Evolutionary conservation across 2,113 vertebrate genomes (phyloP).

Genomic region (Pteronura brasiliensis): DNA sequence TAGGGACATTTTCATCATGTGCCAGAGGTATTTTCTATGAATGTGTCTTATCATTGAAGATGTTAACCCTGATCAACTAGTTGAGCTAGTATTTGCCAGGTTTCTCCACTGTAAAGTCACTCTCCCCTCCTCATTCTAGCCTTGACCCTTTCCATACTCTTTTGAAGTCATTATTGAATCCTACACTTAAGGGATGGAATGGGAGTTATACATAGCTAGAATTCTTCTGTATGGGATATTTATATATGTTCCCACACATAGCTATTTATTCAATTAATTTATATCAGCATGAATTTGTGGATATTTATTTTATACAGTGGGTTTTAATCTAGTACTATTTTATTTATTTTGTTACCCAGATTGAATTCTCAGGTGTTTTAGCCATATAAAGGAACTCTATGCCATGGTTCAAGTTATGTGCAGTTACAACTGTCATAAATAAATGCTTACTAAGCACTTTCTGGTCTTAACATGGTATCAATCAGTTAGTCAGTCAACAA

Average conservation of each 20-base stretch:
- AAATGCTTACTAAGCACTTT: neutral
- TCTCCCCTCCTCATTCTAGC: neutral
- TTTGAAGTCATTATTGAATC: neutral
- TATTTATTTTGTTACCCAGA: neutral
- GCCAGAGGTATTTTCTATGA: neutral
- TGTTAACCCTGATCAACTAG: neutral
- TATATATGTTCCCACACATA: neutral
- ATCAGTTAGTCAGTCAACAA: neutral
- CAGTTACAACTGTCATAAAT: neutral
- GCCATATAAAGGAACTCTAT: neutral
- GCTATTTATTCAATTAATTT: neutral
- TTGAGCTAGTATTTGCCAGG: neutral
- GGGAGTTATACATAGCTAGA: neutral
- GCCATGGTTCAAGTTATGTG: neutral
- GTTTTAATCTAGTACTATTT: neutral
- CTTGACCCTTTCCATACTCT: neutral
- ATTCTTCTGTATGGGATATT: neutral
- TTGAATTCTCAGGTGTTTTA: neutral
- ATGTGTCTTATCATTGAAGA: neutral
- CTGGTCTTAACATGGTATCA: neutral
- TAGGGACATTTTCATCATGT: neutral
- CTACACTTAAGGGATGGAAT: neutral
- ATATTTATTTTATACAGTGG: neutral
- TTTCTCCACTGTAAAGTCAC: neutral
- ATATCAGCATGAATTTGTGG: neutral